Percentiles rank a stretch among this genome's conserved stretches.
phyloP scores from a whole-genome alignment of 2,113 vertebrate genomes.

The Mormoops blainvillei region DNA sequence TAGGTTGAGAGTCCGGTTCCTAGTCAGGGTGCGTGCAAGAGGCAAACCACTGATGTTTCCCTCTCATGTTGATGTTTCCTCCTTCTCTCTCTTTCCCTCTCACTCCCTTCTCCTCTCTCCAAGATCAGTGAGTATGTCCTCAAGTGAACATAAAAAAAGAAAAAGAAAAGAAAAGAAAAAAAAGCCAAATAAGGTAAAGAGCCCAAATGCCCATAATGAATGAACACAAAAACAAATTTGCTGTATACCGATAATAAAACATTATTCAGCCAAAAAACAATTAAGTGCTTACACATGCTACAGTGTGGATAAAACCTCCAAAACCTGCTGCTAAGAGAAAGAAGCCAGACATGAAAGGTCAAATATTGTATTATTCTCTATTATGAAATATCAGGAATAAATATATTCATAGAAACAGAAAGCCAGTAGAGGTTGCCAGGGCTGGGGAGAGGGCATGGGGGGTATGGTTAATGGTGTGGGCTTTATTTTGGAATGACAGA shows the following conservation, averaged over 20 bases:
- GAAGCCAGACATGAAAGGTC: background rate
- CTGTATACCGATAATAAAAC: background rate
- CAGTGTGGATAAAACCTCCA: background rate
- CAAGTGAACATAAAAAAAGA: background rate
- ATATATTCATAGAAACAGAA: background rate
- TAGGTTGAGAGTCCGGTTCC: too few species aligned
- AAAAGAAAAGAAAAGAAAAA: too few species aligned
- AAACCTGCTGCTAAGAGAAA: background rate
- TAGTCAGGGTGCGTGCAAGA: too few species aligned
- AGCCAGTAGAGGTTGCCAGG: background rate
- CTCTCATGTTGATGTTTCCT: too few species aligned
- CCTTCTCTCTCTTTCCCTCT: too few species aligned
- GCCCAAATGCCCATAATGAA: background rate
- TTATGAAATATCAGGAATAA: background rate
- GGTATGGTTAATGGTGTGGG: accelerated
- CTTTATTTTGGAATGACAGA: background rate
- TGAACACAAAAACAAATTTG: background rate
- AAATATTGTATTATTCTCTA: background rate
- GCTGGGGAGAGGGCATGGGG: background rate
- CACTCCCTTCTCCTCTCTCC: too few species aligned
- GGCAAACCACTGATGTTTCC: too few species aligned
- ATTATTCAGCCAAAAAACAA: background rate
- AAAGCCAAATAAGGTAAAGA: background rate
- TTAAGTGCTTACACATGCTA: background rate
- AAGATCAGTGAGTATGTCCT: too few species aligned